phyloP scores from a whole-genome alignment of 2,113 vertebrate species.

The Diadophis punctatus region DNA sequence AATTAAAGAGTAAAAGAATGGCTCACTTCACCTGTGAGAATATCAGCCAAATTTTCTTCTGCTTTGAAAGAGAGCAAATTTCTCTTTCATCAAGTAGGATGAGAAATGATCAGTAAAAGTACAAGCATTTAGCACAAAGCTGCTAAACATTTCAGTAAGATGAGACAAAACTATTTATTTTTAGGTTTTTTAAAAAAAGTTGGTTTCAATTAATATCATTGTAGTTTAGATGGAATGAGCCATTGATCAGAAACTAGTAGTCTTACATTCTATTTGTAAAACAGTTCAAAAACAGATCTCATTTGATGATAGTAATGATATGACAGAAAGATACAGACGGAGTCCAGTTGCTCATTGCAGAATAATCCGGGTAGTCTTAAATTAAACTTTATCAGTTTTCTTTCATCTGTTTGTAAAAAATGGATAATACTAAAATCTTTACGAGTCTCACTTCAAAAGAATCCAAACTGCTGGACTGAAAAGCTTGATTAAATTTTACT shows the following conservation, averaged over 20 bases:
- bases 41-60: background rate
- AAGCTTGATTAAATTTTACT: slow-evolving; percentile 10
- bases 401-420: slow-evolving; percentile 11
- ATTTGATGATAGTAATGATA: background rate
- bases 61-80: background rate
- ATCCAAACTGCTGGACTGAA: background rate
- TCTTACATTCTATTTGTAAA: background rate
- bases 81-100: background rate
- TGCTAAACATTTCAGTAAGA: background rate
- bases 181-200: background rate
- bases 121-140: background rate
- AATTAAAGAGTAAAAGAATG: background rate
- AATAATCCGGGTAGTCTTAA: slow-evolving; percentile 8
- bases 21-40: background rate
- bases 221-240: background rate
- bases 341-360: background rate
- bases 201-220: background rate
- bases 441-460: background rate
- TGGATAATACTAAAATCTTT: background rate
- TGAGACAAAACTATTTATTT: background rate
- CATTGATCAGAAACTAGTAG: background rate
- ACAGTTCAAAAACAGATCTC: background rate
- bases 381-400: slow-evolving; percentile 17
- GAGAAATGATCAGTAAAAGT: background rate
- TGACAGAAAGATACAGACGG: background rate